Evolutionary conservation across 2,797 vertebrate species (phyloP).

Genomic region (Calcarius lapponicus): DNA sequence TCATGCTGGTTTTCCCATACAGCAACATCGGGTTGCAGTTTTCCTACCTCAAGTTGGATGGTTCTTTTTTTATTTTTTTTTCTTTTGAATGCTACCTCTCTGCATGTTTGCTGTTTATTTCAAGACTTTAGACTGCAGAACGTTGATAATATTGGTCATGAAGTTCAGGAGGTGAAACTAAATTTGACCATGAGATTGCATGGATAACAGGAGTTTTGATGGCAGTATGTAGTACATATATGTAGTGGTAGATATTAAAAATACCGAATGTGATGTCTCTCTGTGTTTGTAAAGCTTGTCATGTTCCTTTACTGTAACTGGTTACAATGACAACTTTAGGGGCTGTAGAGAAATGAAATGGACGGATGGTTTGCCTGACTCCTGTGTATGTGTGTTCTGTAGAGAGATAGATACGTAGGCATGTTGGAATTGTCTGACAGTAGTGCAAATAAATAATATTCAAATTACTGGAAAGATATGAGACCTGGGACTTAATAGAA

Average conservation of each 20-base stretch:
- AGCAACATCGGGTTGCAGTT: neutral
- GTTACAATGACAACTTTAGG: neutral
- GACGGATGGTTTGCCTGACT: neutral
- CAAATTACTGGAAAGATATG: neutral
- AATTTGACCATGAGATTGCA: neutral
- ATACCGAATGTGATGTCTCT: neutral
- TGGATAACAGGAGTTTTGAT: neutral
- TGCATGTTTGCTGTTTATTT: neutral
- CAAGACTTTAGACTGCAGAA: neutral
- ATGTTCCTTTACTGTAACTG: accelerated
- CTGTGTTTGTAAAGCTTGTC: neutral
- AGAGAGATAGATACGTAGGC: neutral
- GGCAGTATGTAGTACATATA: neutral
- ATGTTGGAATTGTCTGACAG: neutral
- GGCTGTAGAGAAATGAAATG: neutral
- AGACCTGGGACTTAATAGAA: neutral
- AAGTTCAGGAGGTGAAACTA: neutral
- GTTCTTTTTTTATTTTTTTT: neutral
- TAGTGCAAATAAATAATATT: neutral
- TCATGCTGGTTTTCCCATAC: neutral
- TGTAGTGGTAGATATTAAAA: neutral
- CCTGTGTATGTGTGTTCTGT: neutral
- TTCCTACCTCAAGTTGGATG: neutral
- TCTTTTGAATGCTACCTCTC: neutral
- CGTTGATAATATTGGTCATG: neutral